Conservation (phyloP, 1,140 invertebrate genomes). For the Popillia japonica region DNA sequence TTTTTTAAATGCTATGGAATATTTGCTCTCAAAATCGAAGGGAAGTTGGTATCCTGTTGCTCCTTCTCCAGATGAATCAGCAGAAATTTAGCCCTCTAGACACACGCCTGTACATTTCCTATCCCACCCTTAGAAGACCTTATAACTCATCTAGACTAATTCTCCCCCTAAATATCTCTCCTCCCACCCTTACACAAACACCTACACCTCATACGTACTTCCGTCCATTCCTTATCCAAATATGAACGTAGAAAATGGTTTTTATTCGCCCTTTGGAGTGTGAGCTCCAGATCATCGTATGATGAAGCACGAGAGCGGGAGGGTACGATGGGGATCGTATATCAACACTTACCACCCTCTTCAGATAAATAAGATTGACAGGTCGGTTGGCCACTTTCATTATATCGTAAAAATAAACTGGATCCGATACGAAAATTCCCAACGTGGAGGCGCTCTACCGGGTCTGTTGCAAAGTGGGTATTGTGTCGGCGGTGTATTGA, state of each 20-base stretch:
- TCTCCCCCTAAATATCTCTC: no score
- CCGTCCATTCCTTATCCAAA: background rate
- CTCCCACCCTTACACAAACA: background rate
- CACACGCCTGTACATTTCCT: no score
- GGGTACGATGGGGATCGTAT: background rate
- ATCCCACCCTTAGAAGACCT: no score
- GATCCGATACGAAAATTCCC: background rate
- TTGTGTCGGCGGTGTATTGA: background rate
- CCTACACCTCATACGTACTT: no score
- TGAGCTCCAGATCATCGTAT: background rate
- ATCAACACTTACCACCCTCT: background rate
- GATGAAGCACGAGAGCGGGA: no score
- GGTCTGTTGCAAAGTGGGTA: background rate
- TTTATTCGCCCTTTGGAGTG: background rate
- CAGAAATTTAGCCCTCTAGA: no score
- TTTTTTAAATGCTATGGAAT: no score
- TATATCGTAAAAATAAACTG: background rate
- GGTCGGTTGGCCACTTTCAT: no score
- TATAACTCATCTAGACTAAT: no score
- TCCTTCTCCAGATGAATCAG: no score
- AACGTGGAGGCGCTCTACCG: background rate
- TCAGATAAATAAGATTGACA: slow-evolving; percentile 1
- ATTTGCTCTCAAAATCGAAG: no score
- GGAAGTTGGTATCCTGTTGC: no score
- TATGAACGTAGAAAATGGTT: background rate